Evolutionary conservation across 2,888 invertebrate genomes (phyloP).

Genomic region (Tiliacea citrago): DNA sequence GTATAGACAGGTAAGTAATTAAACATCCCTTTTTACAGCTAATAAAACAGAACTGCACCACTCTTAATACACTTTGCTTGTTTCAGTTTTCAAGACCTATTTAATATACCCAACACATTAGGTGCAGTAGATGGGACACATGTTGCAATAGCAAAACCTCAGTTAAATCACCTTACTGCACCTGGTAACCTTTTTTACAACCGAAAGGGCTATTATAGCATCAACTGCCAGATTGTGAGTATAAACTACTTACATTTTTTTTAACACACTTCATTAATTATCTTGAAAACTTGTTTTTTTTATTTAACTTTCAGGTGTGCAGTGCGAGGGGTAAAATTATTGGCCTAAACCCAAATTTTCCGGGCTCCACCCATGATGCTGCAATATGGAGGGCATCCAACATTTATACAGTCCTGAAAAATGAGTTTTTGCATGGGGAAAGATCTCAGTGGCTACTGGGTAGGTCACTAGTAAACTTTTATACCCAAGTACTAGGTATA

Average conservation of each 20-base stretch:
- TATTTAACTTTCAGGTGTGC: not conserved
- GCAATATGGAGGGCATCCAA: not conserved
- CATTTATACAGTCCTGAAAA: not conserved
- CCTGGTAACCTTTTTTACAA: not conserved
- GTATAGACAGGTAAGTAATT: too few species aligned
- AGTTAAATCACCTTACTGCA: not conserved
- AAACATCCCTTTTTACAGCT: too few species aligned
- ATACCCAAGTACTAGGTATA: not conserved
- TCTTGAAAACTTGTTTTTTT: too few species aligned
- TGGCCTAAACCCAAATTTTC: not conserved
- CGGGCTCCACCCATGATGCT: not conserved
- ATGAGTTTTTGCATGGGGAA: not conserved
- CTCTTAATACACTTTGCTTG: too few species aligned
- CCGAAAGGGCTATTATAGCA: not conserved
- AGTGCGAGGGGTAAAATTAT: not conserved
- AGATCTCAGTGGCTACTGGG: not conserved
- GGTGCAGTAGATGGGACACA: too few species aligned
- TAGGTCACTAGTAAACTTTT: constrained; percentile 1
- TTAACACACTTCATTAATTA: not conserved
- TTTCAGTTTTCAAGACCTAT: too few species aligned
- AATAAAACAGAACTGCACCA: too few species aligned
- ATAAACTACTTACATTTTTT: not conserved
- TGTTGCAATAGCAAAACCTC: too few species aligned
- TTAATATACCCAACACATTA: too few species aligned
- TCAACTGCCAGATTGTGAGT: not conserved